These are phyloP conservation scores for Dryobates pubescens DNA, from an alignment of 2,797 vertebrate species.

Conservation along the genomic window DNA sequence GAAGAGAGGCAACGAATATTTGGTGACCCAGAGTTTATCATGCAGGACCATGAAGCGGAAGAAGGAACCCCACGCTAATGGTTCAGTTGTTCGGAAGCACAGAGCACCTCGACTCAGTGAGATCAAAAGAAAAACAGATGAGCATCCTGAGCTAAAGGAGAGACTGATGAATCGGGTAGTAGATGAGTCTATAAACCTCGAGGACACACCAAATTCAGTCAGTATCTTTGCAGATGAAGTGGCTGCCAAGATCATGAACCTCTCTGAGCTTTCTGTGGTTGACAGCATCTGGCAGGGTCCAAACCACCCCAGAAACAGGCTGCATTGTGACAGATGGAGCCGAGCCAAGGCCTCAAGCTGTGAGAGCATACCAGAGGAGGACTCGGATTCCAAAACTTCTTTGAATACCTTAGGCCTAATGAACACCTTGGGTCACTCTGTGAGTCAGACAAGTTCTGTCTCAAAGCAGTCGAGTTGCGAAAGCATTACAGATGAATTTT, in stretches of 20 bases:
- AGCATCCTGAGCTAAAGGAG: slow-evolving; percentile 98
- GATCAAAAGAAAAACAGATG: slow-evolving; percentile 97
- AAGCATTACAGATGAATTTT: slow-evolving; percentile 98
- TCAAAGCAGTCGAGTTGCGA: slow-evolving; percentile 99
- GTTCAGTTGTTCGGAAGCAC: slow-evolving; percentile 87
- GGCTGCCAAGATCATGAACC: slow-evolving; percentile 94
- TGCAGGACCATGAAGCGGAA: slow-evolving; percentile 86
- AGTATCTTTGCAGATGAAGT: slow-evolving; percentile 92
- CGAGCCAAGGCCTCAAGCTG: slow-evolving; percentile 93
- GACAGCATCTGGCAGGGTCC: slow-evolving; percentile 91
- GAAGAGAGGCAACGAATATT: slow-evolving; percentile 83
- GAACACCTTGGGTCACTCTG: slow-evolving; percentile 86
- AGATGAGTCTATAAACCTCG: slow-evolving; percentile 91
- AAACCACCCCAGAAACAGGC: slow-evolving; percentile 82
- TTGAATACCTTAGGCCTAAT: slow-evolving; percentile 83
- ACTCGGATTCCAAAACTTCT: slow-evolving; percentile 80
- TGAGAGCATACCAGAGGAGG: slow-evolving; percentile 97
- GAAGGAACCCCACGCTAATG: slow-evolving; percentile 84
- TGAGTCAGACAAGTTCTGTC: slow-evolving; percentile 94
- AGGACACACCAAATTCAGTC: slow-evolving; percentile 90
- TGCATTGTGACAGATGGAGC: slow-evolving; percentile 90
- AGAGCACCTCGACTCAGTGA: slow-evolving; percentile 96
- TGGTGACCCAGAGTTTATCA: slow-evolving; percentile 80
- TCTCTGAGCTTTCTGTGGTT: slow-evolving; percentile 88
- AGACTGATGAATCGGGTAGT: slow-evolving; percentile 94